Evolutionary conservation across 2,797 vertebrate genomes (phyloP).

Genomic region (Mormyrus proboscirostris): DNA sequence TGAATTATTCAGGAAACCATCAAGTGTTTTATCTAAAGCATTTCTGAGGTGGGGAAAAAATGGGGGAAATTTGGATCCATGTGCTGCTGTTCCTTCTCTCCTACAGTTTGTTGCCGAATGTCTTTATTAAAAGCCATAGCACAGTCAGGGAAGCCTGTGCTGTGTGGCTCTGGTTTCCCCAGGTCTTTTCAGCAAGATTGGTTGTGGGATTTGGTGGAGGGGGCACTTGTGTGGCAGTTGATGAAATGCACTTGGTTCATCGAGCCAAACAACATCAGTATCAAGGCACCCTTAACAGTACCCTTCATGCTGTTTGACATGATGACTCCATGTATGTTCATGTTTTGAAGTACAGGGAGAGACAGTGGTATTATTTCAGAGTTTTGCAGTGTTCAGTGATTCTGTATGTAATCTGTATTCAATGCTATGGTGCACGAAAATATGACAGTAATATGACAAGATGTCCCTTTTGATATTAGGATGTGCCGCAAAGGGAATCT

Average conservation of each 20-base stretch:
- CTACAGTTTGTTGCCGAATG: conserved; percentile 19
- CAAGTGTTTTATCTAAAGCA: conserved; percentile 34
- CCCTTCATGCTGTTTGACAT: not conserved
- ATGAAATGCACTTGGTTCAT: not conserved
- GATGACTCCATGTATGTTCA: not conserved
- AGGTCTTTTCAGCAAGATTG: not conserved
- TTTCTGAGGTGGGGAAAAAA: conserved; percentile 12
- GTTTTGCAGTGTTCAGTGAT: not conserved
- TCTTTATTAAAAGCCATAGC: conserved; percentile 20
- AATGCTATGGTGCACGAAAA: not conserved
- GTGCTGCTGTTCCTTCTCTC: conserved; percentile 18
- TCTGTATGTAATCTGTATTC: conserved; percentile 4
- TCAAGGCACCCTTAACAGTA: not conserved
- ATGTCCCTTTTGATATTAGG: conserved; percentile 12
- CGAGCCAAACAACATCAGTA: not conserved
- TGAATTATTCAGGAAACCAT: conserved; percentile 73
- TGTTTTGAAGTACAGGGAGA: not conserved
- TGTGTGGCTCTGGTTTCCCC: not conserved
- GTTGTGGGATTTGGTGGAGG: not conserved
- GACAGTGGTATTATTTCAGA: not conserved
- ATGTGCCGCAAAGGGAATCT: conserved; percentile 15
- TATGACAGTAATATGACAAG: conserved; percentile 1
- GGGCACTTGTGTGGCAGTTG: not conserved
- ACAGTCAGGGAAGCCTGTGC: not conserved
- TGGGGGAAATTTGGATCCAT: conserved; percentile 12